Percentiles rank a stretch among this genome's conserved stretches.
These are phyloP conservation scores for Subacronicta megacephala DNA, from an alignment of 2,888 invertebrate genomes.

Conservation along the genomic window DNA sequence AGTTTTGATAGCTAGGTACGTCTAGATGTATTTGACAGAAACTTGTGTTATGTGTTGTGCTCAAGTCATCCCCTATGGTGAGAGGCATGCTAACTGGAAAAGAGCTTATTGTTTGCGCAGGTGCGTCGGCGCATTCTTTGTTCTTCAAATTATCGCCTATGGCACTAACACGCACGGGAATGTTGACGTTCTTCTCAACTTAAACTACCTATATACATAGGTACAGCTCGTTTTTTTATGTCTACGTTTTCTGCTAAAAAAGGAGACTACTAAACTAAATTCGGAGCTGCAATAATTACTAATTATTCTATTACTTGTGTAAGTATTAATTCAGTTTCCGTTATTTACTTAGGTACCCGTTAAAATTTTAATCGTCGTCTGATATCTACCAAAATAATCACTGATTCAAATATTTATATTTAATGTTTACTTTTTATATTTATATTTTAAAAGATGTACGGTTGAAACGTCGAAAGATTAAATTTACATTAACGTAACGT, in stretches of 20 bases:
- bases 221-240: slow-evolving; percentile 13
- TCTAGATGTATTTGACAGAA: slow-evolving; percentile 16
- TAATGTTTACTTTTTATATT: no score
- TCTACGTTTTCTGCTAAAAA: neutral
- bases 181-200: slow-evolving; percentile 44
- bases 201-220: slow-evolving; percentile 23
- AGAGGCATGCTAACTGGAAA: slow-evolving; percentile 75
- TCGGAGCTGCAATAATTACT: no score
- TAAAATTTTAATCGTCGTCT: slow-evolving; percentile 4
- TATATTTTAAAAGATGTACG: slow-evolving; percentile 31
- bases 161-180: slow-evolving; percentile 64
- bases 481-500: slow-evolving; percentile 36
- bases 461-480: slow-evolving; percentile 28
- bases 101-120: slow-evolving; percentile 83
- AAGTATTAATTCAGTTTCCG: slow-evolving; percentile 11
- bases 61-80: slow-evolving; percentile 63
- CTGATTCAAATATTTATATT: slow-evolving; percentile 10
- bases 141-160: slow-evolving; percentile 84
- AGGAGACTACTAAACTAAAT: neutral
- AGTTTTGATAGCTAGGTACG: slow-evolving; percentile 37
- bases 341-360: no score
- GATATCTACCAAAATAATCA: slow-evolving; percentile 3
- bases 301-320: slow-evolving; percentile 15
- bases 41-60: slow-evolving; percentile 27
- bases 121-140: slow-evolving; percentile 82